Base-by-base conservation (phyloP, 2,113 vertebrate genomes). In the Nipponia nippon region DNA sequence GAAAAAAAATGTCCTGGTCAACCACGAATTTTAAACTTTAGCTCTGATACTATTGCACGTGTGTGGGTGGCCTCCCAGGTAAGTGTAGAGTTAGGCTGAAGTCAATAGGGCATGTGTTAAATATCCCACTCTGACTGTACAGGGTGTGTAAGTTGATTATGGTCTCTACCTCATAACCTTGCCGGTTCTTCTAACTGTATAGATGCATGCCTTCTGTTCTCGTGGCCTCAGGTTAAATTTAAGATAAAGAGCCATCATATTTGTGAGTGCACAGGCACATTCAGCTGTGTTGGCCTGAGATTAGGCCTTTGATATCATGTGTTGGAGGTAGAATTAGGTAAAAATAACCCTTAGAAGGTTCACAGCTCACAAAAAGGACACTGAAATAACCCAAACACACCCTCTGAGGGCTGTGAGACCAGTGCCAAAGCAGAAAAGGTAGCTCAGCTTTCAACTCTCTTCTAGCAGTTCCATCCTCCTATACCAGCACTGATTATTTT, bases 101-200 rank as follows among this genome's bases (percentile, higher is more conserved):
- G 70, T 36, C 58, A 44, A 0, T 16, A 10, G 26, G 29, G 8
- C 38, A 50, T n/a, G 0, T n/a, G 50, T 58, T 56, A 65, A 73
- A 76, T 44, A 81, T n/a, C 16, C 17, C 10, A 7, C 26, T 71
- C 50, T 79, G 69, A 46, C 27, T 58, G 29, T 36, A 47, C 38
- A 55, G 38, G 9, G 8, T 32, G 5, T 49, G 12, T 46, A 46
- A 70, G 13, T 8, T 50, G 34, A 29, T 52, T 58, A 12, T 32
- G 53, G 19, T 42, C 38, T 73, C 47, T 61, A 13, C 9, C 55
- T 88, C 65, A 62, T 13, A 62, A 61, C 27, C 40, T 72, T 66
- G 30, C 27, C 53, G 53, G 15, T 77, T 36, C 16, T 71, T 78
- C n/a, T 63, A 14, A 59, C 26, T 52, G 26, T 5, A 27, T 0